A percentile compares a stretch with the other conserved stretches of the same genome.
These are phyloP conservation scores for Molanna angustata DNA, from an alignment of 2,888 invertebrate species.

Conservation along the genomic window DNA sequence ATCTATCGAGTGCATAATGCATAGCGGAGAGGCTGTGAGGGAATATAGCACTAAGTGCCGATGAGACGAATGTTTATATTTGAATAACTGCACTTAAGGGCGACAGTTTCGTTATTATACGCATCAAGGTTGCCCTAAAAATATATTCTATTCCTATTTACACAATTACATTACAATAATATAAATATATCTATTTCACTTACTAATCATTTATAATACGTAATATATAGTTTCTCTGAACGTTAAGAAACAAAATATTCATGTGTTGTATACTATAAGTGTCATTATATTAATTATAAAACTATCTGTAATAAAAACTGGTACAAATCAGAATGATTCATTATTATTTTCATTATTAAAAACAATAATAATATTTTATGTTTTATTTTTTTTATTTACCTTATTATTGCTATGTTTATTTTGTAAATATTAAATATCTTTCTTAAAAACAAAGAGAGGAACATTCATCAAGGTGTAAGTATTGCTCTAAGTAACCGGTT, in stretches of 20 bases:
- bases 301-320: slow-evolving; percentile 56
- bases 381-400: slow-evolving; percentile 49
- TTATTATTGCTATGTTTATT: slow-evolving; percentile 55
- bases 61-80: slow-evolving; percentile 52
- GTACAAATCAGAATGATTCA: slow-evolving; percentile 55
- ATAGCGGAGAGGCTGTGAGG: slow-evolving; percentile 18
- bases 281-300: slow-evolving; percentile 46
- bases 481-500: too few species aligned
- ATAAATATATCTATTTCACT: slow-evolving; percentile 62
- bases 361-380: slow-evolving; percentile 36
- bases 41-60: slow-evolving; percentile 28
- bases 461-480: slow-evolving; percentile 55
- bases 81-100: slow-evolving; percentile 57
- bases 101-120: slow-evolving; percentile 40
- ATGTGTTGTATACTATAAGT: slow-evolving; percentile 29
- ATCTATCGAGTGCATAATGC: not conserved
- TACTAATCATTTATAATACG: too few species aligned
- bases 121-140: slow-evolving; percentile 43
- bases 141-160: slow-evolving; percentile 49
- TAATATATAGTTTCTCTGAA: slow-evolving; percentile 62
- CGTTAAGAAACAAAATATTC: slow-evolving; percentile 58
- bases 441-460: slow-evolving; percentile 58
- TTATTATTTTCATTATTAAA: slow-evolving; percentile 33
- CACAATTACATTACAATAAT: slow-evolving; percentile 46
- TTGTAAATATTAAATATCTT: slow-evolving; percentile 56